Evolutionary conservation across 2,113 vertebrate genomes (phyloP), one percentile per base, ranked within the genome.

Genomic region (Oryzias celebensis): DNA sequence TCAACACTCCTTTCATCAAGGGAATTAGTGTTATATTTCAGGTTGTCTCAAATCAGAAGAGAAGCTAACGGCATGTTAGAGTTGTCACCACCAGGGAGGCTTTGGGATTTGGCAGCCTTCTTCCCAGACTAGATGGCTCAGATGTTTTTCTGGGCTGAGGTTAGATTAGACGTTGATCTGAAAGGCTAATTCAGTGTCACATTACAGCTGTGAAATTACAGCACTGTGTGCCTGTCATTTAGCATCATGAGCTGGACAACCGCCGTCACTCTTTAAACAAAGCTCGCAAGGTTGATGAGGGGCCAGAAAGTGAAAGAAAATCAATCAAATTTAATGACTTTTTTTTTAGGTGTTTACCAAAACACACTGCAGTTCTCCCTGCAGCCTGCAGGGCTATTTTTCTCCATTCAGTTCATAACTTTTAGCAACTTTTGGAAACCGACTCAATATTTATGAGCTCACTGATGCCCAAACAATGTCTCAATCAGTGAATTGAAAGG

Each of bases 1-100:
- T 84, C 82, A 83, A 87, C 85, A 86, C 72, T 82, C 77, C 80
- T 83, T 81, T 85, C 82, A 85, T 86, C 81, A 70, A 43, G 71
- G 73, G 81, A 85, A 85, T 91, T 83, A 87, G 70, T 71, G 73
- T 89, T 89, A 86, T 86, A 87, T 91, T 90, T 88, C 86, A 88
- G 86, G 87, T 90, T 86, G 81, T 86, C 79, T 88, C 75, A 82
- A 89, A 85, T 87, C 81, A 85, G 78, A 85, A 73, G 73, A 82
- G 64, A 76, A 85, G 84, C 87, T 91, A 87, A 87, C 71, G 69
- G 82, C 87, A 84, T 84, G 87, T 89, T 90, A 83, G 83, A 73
- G 81, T 82, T 46, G 58, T 73, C 73, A 44, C 65, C 55, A 56
- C 71, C 17, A 20, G 76, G 74, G 77, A 81, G 75, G 77, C 73